Evolutionary conservation across 1,140 invertebrate species (phyloP).

Genomic region (Trialeurodes vaporariorum): DNA sequence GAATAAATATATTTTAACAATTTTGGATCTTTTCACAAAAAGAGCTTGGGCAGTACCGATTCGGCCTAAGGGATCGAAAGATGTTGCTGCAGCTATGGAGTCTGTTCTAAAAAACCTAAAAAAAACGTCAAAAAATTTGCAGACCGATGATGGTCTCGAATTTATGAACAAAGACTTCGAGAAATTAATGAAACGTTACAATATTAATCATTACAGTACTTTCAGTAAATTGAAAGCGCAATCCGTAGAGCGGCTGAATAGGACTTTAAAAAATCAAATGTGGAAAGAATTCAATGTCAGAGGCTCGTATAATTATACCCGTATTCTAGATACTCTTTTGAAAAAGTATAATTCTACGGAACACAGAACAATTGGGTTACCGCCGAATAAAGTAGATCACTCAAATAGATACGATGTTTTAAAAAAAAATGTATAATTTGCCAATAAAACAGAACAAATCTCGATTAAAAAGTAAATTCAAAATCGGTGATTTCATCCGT

Average conservation of each 20-base stretch:
- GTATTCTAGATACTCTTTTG: conserved; percentile 31
- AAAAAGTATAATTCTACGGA: conserved; percentile 34
- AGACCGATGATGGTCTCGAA: conserved; percentile 21
- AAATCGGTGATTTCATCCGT: too few species aligned
- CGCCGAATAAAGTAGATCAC: too few species aligned
- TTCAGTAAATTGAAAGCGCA: conserved; percentile 32
- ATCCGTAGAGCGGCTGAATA: conserved; percentile 35
- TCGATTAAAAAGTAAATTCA: too few species aligned
- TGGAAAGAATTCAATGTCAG: conserved; percentile 34
- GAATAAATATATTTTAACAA: conserved; percentile 35
- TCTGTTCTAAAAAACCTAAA: conserved; percentile 10
- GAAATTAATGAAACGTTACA: conserved; percentile 27
- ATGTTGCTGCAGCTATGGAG: conserved; percentile 27
- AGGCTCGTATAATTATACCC: conserved; percentile 33
- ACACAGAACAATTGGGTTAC: conserved; percentile 35
- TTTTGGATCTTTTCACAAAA: conserved; percentile 38
- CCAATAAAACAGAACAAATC: too few species aligned
- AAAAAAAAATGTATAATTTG: too few species aligned
- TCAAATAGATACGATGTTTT: too few species aligned
- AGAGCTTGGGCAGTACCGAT: conserved; percentile 35
- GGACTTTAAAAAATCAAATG: conserved; percentile 34
- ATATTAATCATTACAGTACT: conserved; percentile 30
- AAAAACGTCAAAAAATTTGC: conserved; percentile 14
- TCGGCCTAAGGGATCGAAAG: conserved; percentile 35
- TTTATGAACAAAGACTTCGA: conserved; percentile 30